phyloP scores from a whole-genome alignment of 2,888 invertebrate species.

The Aphodius granarius region DNA sequence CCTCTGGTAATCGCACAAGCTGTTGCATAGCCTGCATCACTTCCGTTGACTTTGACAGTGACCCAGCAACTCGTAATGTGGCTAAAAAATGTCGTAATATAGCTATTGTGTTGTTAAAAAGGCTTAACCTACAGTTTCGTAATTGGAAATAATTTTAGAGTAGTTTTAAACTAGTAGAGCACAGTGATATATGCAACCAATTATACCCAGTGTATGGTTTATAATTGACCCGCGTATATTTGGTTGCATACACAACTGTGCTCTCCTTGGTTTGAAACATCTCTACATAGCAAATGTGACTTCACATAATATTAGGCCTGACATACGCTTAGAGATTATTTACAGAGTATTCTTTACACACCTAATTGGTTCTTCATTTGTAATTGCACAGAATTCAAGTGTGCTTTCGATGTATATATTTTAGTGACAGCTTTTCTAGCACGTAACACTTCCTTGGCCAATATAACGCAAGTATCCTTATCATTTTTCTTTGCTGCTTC shows the following conservation, averaged over 20 bases:
- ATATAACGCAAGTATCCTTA: conserved; percentile 87
- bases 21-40: conserved; percentile 99
- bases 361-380: conserved; percentile 98
- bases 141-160: too few relatives aligned
- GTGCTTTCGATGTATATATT: conserved; percentile 95
- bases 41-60: conserved; percentile 93
- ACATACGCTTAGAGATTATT: background rate
- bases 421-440: conserved; percentile 87
- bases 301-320: too few relatives aligned
- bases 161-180: too few relatives aligned
- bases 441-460: conserved; percentile 90
- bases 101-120: too few relatives aligned
- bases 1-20: conserved; percentile 86
- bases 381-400: conserved; percentile 92
- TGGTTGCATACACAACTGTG: too few relatives aligned
- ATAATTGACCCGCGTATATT: too few relatives aligned
- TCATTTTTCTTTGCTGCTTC: conserved; percentile 95
- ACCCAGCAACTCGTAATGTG: conserved; percentile 90
- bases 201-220: too few relatives aligned
- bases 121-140: too few relatives aligned
- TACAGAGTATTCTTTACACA: conserved; percentile 50
- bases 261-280: too few relatives aligned
- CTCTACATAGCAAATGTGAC: background rate
- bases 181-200: too few relatives aligned
- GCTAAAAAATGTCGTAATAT: too few relatives aligned